A percentile compares a stretch with the other conserved stretches of the same genome.
phyloP scores from a whole-genome alignment of 35 echinoderm and acorn worm genomes.

The Patiria miniata region DNA sequence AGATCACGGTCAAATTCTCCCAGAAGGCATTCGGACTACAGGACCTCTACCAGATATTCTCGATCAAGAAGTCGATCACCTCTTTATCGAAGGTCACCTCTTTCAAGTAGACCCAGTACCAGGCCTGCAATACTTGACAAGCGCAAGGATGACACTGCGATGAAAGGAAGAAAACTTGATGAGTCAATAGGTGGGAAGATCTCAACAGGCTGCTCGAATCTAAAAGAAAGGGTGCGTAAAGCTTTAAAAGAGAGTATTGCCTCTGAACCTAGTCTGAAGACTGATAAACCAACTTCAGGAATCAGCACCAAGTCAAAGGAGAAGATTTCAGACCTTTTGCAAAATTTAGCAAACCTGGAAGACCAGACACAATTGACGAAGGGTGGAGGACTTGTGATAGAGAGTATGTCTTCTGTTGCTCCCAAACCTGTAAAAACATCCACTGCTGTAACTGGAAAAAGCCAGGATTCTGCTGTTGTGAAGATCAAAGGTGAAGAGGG shows the following conservation, averaged over 20 bases:
- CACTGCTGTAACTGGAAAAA: slow-evolving; percentile 9
- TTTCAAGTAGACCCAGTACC: slow-evolving; percentile 44
- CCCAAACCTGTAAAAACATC: background rate
- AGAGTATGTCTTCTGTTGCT: slow-evolving; percentile 52
- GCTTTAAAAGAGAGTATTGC: slow-evolving; percentile 82
- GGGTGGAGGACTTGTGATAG: slow-evolving; percentile 84
- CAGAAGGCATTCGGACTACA: slow-evolving; percentile 61
- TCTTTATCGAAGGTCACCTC: background rate
- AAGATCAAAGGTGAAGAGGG: background rate
- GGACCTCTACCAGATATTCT: slow-evolving; percentile 64
- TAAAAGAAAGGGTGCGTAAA: slow-evolving; percentile 86
- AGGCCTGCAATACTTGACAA: slow-evolving; percentile 46
- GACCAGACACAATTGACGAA: slow-evolving; percentile 74
- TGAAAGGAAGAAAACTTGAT: slow-evolving; percentile 34
- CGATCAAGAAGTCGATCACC: slow-evolving; percentile 77
- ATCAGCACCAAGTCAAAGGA: slow-evolving; percentile 69
- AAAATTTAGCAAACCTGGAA: slow-evolving; percentile 75
- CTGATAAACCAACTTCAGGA: slow-evolving; percentile 46
- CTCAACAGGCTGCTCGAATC: slow-evolving; percentile 40
- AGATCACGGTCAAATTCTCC: slow-evolving; percentile 55
- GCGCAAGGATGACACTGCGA: slow-evolving; percentile 39
- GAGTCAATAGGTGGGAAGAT: slow-evolving; percentile 20
- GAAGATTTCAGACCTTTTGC: slow-evolving; percentile 81
- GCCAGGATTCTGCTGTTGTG: background rate
- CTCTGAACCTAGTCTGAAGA: slow-evolving; percentile 75